Evolutionary conservation across 2,113 vertebrate genomes (phyloP), one percentile per base, ranked within the genome.

Genomic region (Bambusicola thoracicus): DNA sequence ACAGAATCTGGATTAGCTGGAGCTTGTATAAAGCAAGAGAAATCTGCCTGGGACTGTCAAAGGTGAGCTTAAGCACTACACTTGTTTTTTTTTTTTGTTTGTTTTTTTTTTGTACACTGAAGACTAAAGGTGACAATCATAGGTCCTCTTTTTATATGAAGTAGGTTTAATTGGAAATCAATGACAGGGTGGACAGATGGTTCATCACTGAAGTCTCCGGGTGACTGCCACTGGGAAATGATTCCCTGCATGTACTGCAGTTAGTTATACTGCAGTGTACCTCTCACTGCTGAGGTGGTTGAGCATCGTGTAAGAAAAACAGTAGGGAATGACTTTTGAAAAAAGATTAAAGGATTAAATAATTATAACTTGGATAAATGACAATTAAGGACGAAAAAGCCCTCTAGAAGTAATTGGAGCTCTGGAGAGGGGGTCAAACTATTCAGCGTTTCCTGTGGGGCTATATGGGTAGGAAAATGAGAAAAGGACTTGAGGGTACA

Each of bases 331-430:
- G 89, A 89, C 74, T 81, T 84, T 51, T 62, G 32, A 27, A 66
- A 75, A 56, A 18, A 32, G 81, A 81, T 95, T 93, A 87, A 91
- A 85, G 70, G 67, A 93, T 90, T 92, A 89, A 85, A 74, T 61
- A 74, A 82, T 92, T 86, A 22, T 27, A 58, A 65, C 36, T 89
- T 72, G 81, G 83, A 86, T 81, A 93, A 91, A 91, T 67, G n/a
- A 70, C 63, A 92, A 63, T 70, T 85, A 80, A 91, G 29, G 68
- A 59, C 73, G 49, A 85, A n/a, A 73, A 89, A 59, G 61, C 32
- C 68, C 76, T 70, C 41, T 77, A 69, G 67, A 89, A 81, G 49
- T 85, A 89, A 82, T 80, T 83, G 79, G 77, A 87, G 51, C n/a
- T 81, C 29, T 65, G 41, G 49, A 79, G 68, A 87, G 34, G 29